A percentile compares a stretch with the other conserved stretches of the same genome.
Evolutionary conservation across 2,113 vertebrate species (phyloP).

Genomic region (Rhinolophus sinicus): DNA sequence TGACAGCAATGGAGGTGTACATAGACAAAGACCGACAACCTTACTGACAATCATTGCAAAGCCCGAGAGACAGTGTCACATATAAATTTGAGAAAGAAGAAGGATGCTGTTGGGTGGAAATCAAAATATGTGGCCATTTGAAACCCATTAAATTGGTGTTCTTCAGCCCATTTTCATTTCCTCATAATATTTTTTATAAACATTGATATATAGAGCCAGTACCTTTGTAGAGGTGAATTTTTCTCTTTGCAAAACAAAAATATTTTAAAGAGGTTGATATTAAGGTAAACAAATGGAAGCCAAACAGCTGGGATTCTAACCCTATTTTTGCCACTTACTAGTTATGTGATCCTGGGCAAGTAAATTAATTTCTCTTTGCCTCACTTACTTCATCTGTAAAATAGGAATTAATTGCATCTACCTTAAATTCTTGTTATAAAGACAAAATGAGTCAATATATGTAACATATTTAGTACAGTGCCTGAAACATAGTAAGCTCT

Average conservation of each 20-base stretch:
- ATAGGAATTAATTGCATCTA: neutral
- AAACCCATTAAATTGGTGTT: neutral
- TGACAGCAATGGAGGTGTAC: neutral
- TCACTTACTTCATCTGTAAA: neutral
- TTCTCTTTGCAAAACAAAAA: slow-evolving; percentile 33
- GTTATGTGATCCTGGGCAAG: neutral
- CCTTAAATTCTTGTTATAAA: slow-evolving; percentile 10
- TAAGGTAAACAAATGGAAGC: neutral
- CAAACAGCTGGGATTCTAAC: neutral
- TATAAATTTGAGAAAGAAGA: neutral
- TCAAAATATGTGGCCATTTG: neutral
- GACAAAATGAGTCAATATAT: neutral
- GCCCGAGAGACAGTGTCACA: neutral
- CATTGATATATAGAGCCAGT: neutral
- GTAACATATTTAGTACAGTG: neutral
- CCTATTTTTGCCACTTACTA: neutral
- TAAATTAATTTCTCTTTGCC: neutral
- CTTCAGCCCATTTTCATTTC: neutral
- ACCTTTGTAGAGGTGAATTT: neutral
- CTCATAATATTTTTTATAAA: neutral
- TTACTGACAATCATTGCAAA: neutral
- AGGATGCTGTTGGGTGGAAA: neutral
- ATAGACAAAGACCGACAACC: neutral
- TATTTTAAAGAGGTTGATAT: neutral
- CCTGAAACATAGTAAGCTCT: neutral